Base-by-base conservation (phyloP, 2,888 invertebrate genomes). In the Lapara coniferarum region DNA sequence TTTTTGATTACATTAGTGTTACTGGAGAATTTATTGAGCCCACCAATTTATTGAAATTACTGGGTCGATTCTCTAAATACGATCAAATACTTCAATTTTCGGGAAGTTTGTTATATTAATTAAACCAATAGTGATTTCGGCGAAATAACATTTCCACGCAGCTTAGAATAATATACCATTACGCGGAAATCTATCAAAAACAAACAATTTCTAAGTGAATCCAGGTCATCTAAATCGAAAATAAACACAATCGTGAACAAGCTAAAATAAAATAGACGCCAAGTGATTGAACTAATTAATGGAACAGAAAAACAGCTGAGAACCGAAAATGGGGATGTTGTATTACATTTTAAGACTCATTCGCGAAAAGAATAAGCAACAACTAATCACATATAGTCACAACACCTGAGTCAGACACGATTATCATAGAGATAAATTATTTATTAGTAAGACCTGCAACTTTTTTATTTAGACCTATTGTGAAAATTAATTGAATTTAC, bases 241-340 rank as follows among this genome's bases (percentile, higher is more conserved):
- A 63, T 63, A 63, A 46, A 46, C 63, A 46, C 44, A 46, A 59
- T 59, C 46, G 19, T 19, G 19, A 63, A 46, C 12, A 13, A 16
- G 19, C 49, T 19, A 19, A 46, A 49, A 49, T 13, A 19, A 63
- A 63, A 63, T 19, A 19, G 46, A 63, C 16, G 49, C 63, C 10
- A 55, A 63, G 63, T 63, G 63, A 63, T 63, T 19, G 46, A 46
- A 49, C 19, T 63, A 19, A 63, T 19, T 49, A 63, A 63, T 49
- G 49, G 19, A 63, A 49, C 46, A 63, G 12, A 46, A 16, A 49
- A 63, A 63, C 19, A 13, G 49, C 19, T 46, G 57, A 12, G 2
- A 19, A 2, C 12, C 19, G 19, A 19, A 19, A 55, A 10, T 19
- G 19, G 37, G 37, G 19, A 55, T 19, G 19, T 13, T 7, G 12